phyloP scores from a whole-genome alignment of 2,888 invertebrate genomes.

The Ephialtes manifestator region DNA sequence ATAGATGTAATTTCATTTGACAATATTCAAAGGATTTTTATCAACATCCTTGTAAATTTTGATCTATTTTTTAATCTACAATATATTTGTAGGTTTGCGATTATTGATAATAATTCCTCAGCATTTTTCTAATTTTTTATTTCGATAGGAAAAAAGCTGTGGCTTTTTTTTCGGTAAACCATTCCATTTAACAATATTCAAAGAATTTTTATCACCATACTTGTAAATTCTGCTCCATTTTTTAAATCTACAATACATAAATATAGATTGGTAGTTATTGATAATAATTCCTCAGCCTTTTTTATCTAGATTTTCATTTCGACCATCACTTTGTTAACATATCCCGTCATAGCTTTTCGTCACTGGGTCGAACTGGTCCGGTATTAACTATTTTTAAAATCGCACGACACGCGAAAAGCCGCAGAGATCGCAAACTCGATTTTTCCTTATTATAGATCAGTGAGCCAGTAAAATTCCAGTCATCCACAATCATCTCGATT shows the following conservation, averaged over 20 bases:
- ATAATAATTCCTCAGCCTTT: neutral
- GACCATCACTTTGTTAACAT: neutral
- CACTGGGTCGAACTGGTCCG: neutral
- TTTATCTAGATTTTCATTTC: neutral
- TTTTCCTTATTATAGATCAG: neutral
- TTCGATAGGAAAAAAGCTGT: no score
- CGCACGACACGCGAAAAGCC: slow-evolving; percentile 2
- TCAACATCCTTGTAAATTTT: no score
- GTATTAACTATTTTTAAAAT: slow-evolving; percentile 15
- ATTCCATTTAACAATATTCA: slow-evolving; percentile 26
- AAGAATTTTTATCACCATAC: neutral
- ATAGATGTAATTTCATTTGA: slow-evolving; percentile 60
- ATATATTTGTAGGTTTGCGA: no score
- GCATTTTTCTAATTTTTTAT: no score
- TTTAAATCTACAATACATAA: neutral
- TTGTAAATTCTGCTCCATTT: neutral
- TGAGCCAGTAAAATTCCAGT: neutral
- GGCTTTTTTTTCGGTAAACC: neutral
- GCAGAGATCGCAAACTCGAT: neutral
- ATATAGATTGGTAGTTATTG: neutral
- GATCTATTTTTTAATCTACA: no score
- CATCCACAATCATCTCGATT: neutral
- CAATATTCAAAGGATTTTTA: no score
- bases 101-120: no score
- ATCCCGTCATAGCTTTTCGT: neutral